Base-by-base conservation (phyloP, 2,888 invertebrate genomes). In the Silvanus unidentatus region DNA sequence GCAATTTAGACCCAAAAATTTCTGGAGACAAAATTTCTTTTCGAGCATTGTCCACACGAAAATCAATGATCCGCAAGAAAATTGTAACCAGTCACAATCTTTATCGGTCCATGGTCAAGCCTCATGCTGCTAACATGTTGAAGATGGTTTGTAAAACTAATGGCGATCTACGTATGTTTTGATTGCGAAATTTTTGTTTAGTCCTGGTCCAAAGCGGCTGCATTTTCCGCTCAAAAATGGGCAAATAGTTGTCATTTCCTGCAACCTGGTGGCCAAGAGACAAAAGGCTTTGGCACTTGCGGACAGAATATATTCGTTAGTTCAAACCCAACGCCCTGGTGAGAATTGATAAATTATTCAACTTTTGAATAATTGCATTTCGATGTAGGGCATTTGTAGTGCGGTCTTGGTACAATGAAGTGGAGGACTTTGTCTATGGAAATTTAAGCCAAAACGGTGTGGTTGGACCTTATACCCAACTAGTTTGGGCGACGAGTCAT, bases 261-360 rank as follows among this genome's bases (percentile, higher is more conserved):
- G 22, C 74, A 76, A 29, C 88, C 89, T 65, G 87, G 87, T 62
- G 78, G 79, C 56, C 73, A 77, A 1, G 75, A 75, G 14, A 86
- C 86, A 45, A 77, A 85, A 47, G 76, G 77, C 47, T 77, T 83
- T 22, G 88, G 88, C 22, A 72, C 79, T 16, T 88, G 88, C 63
- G 89, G 88, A 1, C 88, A 89, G 68, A 89, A 89, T 68, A 82
- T 89, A 47, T 89, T 88, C 66, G 83, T 88, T 16, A 78, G 88
- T n/a, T 80, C 84, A 1, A 82, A 84, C 53, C 82, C 83, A 71
- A 86, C 88, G 15, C 86, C 87, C 22, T 89, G 88, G 88, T 86
- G 73, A 73, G 73, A 3, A 22, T 22, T 22, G 8, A 22, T 22
- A 22, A 22, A 45, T 27, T 38, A 29, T 35, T 13, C 16, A 35